Percentiles rank a stretch among this genome's conserved stretches.
phyloP scores from a whole-genome alignment of 2,113 vertebrate genomes.

The Muscicapa adusta region DNA sequence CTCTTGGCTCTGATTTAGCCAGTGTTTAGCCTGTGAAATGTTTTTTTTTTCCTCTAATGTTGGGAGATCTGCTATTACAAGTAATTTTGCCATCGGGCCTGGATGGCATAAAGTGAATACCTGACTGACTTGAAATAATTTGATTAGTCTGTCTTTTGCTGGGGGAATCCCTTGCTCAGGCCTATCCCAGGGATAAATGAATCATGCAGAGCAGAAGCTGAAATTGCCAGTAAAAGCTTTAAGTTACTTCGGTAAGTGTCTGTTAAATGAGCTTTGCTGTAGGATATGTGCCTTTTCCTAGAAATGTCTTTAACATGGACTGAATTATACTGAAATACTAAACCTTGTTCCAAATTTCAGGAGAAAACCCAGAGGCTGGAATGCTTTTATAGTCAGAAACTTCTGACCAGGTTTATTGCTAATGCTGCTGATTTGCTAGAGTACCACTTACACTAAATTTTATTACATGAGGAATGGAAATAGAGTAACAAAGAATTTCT shows the following conservation, averaged over 20 bases:
- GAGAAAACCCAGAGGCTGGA: background rate
- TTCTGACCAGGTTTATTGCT: background rate
- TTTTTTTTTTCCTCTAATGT: background rate
- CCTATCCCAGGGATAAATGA: conserved; percentile 2
- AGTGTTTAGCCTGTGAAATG: background rate
- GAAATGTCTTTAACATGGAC: background rate
- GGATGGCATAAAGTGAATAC: background rate
- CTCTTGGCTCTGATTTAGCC: background rate
- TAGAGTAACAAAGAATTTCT: background rate
- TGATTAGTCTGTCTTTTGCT: background rate
- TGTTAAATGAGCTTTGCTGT: conserved; percentile 19
- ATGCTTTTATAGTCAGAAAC: background rate
- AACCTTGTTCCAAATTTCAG: background rate
- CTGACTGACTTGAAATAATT: conserved; percentile 30
- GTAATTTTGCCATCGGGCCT: background rate
- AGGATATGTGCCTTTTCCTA: background rate
- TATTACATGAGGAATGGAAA: background rate
- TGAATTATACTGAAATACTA: background rate
- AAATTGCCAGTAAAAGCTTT: conserved; percentile 2
- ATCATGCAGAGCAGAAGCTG: background rate
- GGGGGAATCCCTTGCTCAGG: conserved; percentile 11
- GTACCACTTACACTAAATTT: background rate
- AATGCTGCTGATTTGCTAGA: background rate
- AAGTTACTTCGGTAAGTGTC: conserved; percentile 15
- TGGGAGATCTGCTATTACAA: background rate